phyloP scores from a whole-genome alignment of 2,888 invertebrate genomes.

The Heliconius cydno region DNA sequence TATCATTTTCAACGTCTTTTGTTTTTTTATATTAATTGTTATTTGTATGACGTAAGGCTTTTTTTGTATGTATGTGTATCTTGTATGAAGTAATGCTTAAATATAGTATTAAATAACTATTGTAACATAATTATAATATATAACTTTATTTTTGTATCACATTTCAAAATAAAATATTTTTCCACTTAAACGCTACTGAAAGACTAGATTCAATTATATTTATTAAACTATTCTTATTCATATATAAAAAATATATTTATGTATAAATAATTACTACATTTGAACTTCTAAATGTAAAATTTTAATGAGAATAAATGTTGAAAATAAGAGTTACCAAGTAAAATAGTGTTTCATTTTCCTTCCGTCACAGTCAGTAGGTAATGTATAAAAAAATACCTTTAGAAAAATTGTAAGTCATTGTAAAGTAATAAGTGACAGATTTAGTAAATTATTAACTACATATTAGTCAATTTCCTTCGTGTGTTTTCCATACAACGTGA shows the following conservation, averaged over 20 bases:
- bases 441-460: too few species aligned
- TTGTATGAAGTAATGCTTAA: neutral
- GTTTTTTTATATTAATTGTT: slow-evolving; percentile 6
- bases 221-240: too few species aligned
- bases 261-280: neutral
- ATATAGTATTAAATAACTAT: neutral
- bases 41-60: slow-evolving; percentile 9
- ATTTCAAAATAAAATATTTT: neutral
- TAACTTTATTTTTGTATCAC: slow-evolving; percentile 4
- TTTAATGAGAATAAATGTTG: slow-evolving; percentile 28
- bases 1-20: neutral
- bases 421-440: too few species aligned
- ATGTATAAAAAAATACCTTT: too few species aligned
- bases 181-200: neutral
- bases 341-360: slow-evolving; percentile 8
- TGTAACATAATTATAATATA: neutral
- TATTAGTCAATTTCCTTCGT: too few species aligned
- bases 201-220: neutral
- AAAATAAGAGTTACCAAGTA: slow-evolving; percentile 27
- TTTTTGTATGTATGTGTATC: slow-evolving; percentile 17
- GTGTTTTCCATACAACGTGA: too few species aligned
- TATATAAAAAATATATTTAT: neutral
- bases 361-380: too few species aligned
- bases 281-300: slow-evolving; percentile 7
- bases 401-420: too few species aligned